phyloP scores from a whole-genome alignment of 2,113 vertebrate species.

The Morone chrysops region DNA sequence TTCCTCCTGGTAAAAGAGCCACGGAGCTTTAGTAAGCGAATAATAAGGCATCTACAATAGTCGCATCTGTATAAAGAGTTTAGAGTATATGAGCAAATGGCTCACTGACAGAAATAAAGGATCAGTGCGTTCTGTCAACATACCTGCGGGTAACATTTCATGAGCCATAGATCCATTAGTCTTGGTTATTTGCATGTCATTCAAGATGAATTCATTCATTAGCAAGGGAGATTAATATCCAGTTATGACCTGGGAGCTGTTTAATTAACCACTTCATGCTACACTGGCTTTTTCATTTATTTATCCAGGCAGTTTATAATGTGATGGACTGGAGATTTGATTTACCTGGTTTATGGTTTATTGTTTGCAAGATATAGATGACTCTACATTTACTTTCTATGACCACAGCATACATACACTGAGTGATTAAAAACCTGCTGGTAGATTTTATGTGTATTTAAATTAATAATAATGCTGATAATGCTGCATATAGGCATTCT shows the following conservation, averaged over 20 bases:
- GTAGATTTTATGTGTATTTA: background rate
- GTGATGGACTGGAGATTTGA: constrained; percentile 49
- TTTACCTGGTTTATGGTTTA: constrained; percentile 12
- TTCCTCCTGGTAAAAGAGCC: background rate
- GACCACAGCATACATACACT: background rate
- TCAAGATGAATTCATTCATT: constrained; percentile 73
- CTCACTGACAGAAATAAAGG: constrained; percentile 39
- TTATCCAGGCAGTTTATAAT: constrained; percentile 18
- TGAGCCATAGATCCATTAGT: constrained; percentile 62
- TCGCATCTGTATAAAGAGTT: constrained; percentile 8
- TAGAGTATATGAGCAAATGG: background rate
- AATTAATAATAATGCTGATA: background rate
- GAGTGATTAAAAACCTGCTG: background rate
- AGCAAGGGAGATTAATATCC: constrained; percentile 62
- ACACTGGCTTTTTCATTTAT: constrained; percentile 68
- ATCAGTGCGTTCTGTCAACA: constrained; percentile 42
- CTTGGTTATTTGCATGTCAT: constrained; percentile 68
- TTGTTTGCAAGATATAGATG: background rate
- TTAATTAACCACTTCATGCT: constrained; percentile 76
- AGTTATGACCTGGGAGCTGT: constrained; percentile 65
- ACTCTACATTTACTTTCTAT: background rate
- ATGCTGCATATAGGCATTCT: too few relatives aligned
- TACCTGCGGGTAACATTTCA: constrained; percentile 52
- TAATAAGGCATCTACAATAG: background rate
- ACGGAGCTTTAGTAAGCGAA: background rate